A percentile compares a stretch with the other conserved stretches of the same genome.
phyloP scores from a whole-genome alignment of 64 coral and sea anemone genomes.

The Porites australiensis region DNA sequence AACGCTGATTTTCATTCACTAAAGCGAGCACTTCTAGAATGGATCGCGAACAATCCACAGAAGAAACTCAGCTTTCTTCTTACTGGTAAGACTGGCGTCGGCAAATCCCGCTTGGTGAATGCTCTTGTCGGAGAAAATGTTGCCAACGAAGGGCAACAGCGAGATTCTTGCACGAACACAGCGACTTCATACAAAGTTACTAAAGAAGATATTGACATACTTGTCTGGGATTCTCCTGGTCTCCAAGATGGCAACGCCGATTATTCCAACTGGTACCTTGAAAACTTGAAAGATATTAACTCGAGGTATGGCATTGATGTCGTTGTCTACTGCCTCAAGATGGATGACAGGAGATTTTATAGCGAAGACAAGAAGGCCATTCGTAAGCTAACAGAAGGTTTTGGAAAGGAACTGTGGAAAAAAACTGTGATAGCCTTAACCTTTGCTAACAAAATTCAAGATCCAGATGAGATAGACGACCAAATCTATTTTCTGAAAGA shows the following conservation, averaged over 20 bases:
- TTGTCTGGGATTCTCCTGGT: conserved; percentile 58
- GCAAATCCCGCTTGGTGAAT: conserved; percentile 47
- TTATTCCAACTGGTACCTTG: background rate
- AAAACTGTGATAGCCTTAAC: conserved; percentile 33
- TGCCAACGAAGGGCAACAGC: background rate
- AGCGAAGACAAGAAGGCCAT: conserved; percentile 7
- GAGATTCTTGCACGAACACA: background rate
- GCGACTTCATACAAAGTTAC: background rate
- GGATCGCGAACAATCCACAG: background rate
- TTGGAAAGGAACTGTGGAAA: conserved; percentile 17
- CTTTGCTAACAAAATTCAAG: conserved; percentile 49
- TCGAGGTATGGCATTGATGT: background rate
- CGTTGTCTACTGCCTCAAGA: conserved; percentile 53
- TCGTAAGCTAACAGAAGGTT: background rate
- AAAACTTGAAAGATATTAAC: background rate
- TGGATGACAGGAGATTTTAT: conserved; percentile 30
- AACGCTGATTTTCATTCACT: too few relatives aligned
- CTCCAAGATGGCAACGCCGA: conserved; percentile 21
- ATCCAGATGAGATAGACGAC: conserved; percentile 26
- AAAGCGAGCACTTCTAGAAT: background rate
- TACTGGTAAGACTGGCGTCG: conserved; percentile 49
- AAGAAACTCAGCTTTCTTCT: background rate
- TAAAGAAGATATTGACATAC: background rate
- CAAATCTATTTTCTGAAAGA: background rate
- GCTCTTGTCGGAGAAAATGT: conserved; percentile 14